These are phyloP conservation scores for Hyles euphorbiae DNA, from an alignment of 1,140 invertebrate genomes.

Conservation along the genomic window DNA sequence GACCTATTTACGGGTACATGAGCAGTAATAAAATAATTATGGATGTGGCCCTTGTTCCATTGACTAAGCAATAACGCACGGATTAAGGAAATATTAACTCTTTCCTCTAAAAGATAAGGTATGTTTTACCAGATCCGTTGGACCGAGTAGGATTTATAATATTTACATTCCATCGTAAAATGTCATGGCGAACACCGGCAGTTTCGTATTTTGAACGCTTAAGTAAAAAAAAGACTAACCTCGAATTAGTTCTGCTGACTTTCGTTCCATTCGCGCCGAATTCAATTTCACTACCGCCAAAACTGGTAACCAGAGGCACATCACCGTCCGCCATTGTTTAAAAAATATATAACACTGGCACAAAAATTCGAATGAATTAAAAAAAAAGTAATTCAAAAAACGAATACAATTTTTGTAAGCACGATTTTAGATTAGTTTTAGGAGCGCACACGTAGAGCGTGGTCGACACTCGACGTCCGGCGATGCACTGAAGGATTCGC, in stretches of 20 bases:
- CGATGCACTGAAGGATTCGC: slow-evolving; percentile 47
- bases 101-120: too few species aligned
- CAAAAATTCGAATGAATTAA: neutral
- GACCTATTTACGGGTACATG: too few species aligned
- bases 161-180: too few species aligned
- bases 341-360: slow-evolving; percentile 10
- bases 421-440: neutral
- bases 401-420: slow-evolving; percentile 1
- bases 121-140: too few species aligned
- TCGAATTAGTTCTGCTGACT: slow-evolving; percentile 58
- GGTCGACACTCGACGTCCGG: slow-evolving; percentile 27
- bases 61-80: too few species aligned
- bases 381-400: neutral
- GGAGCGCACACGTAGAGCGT: slow-evolving; percentile 8
- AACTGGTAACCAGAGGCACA: slow-evolving; percentile 62
- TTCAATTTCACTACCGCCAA: slow-evolving; percentile 58
- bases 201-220: neutral
- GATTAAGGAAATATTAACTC: too few species aligned
- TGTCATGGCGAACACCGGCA: too few species aligned
- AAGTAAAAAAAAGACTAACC: slow-evolving; percentile 47
- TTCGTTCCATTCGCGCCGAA: slow-evolving; percentile 57
- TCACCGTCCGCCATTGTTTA: slow-evolving; percentile 60
- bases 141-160: too few species aligned
- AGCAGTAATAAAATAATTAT: too few species aligned
- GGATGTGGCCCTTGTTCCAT: too few species aligned